Evolutionary conservation across 35 echinoderm and acorn worm genomes (phyloP).

Genomic region (Strongylocentrotus purpuratus): DNA sequence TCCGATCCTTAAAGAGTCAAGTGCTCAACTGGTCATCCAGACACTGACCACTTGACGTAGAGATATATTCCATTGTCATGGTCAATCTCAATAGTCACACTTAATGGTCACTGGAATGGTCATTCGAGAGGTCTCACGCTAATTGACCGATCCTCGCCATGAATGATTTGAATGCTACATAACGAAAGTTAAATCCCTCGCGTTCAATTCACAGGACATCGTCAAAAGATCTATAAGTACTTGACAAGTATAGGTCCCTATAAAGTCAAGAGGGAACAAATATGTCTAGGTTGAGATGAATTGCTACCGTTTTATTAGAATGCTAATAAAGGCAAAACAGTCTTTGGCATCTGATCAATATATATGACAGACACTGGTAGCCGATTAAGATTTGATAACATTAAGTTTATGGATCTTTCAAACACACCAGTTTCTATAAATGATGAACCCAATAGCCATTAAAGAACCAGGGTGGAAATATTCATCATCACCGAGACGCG

Average conservation of each 20-base stretch:
- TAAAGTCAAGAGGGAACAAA: neutral
- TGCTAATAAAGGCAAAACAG: no score
- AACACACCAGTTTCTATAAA: neutral
- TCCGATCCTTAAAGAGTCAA: neutral
- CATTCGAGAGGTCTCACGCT: neutral
- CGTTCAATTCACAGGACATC: neutral
- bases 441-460: neutral
- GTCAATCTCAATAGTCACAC: neutral
- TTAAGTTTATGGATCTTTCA: neutral
- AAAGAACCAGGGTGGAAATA: no score
- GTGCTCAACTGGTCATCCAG: neutral
- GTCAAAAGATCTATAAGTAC: neutral
- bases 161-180: no score
- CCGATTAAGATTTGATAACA: no score
- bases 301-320: no score
- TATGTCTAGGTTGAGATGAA: neutral
- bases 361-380: no score
- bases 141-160: no score
- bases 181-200: neutral
- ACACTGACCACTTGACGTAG: neutral
- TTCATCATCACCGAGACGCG: no score
- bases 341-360: no score
- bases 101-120: neutral
- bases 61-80: neutral
- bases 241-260: neutral